Base-by-base conservation (phyloP, 1,140 invertebrate genomes). In the Drosophila ohnishii region DNA sequence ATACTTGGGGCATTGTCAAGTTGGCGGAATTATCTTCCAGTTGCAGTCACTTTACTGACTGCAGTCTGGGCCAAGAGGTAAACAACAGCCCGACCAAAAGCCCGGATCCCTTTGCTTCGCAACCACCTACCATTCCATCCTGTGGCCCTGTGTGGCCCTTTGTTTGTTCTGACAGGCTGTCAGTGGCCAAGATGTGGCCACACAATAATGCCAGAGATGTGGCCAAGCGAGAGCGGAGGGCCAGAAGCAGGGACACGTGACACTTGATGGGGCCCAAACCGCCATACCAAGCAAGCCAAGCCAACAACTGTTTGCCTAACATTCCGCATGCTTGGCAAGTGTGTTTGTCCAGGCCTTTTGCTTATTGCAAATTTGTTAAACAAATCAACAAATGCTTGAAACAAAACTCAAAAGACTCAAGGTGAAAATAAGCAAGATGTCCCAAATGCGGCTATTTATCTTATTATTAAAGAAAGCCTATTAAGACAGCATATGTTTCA, bases 111-210 rank as follows among this genome's bases (percentile, higher is more conserved):
- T n/a, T 30, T 28, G n/a, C 16, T 35, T 13, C 11, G 13, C 22
- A 50, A 34, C 39, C 35, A n/a, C 5, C 45, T 28, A 4, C 19
- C 19, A 45, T 7, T 16, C 25, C 56, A 37, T 50, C 47, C 57
- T 57, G 35, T 62, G 34, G 51, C 64, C 44, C 75, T 64, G 64
- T 77, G 77, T 65, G 72, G 69, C 65, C 75, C 78, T 87, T 85
- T 85, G 67, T 81, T 85, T 75, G 34, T 47, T 59, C 69, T 81
- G 74, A 85, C 83, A 73, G 74, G 30, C 75, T 85, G 81, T 85
- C 81, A 85, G 82, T 78, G 69, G 78, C 81, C 81, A 85, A 85
- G 81, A 85, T 73, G 78, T 86, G 72, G 81, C 74, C 82, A 84
- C 74, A 84, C 82, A 83, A 62, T 30, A 53, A 40, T 22, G 42